Conservation (phyloP, 30 jellyfish, hydroid and myxozoan genomes). For the Hydractinia symbiolongicarpus region DNA sequence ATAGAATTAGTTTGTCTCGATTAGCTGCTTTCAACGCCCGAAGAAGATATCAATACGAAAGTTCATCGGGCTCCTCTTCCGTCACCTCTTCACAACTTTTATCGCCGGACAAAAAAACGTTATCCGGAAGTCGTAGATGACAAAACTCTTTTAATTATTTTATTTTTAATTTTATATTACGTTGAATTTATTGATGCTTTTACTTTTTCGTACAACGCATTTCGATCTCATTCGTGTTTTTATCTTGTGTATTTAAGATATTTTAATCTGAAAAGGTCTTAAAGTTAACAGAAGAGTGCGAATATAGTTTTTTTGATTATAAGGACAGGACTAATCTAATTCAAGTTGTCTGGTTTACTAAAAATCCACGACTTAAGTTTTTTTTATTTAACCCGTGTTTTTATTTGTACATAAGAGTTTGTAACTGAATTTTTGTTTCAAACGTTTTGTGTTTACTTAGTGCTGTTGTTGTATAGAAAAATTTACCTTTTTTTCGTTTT, state of each 20-base stretch:
- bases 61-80: neutral
- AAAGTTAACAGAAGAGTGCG: too few species aligned
- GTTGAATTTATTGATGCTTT: neutral
- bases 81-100: constrained; percentile 23
- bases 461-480: too few species aligned
- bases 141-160: neutral
- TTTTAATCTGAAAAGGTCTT: too few species aligned
- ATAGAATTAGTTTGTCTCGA: constrained; percentile 76
- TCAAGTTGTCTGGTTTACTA: neutral
- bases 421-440: too few species aligned
- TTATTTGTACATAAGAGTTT: neutral
- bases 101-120: constrained; percentile 30
- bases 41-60: constrained; percentile 70
- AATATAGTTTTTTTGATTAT: too few species aligned
- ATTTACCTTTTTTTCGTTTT: neutral
- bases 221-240: too few species aligned
- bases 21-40: constrained; percentile 99
- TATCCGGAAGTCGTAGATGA: constrained; percentile 18
- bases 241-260: too few species aligned
- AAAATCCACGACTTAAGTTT: neutral
- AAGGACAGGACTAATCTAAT: too few species aligned
- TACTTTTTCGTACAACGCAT: neutral
- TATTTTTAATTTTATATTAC: constrained; percentile 1
- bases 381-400: neutral
- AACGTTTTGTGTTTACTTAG: too few species aligned